phyloP scores from a whole-genome alignment of 2,797 vertebrate genomes.

The Podargus strigoides region DNA sequence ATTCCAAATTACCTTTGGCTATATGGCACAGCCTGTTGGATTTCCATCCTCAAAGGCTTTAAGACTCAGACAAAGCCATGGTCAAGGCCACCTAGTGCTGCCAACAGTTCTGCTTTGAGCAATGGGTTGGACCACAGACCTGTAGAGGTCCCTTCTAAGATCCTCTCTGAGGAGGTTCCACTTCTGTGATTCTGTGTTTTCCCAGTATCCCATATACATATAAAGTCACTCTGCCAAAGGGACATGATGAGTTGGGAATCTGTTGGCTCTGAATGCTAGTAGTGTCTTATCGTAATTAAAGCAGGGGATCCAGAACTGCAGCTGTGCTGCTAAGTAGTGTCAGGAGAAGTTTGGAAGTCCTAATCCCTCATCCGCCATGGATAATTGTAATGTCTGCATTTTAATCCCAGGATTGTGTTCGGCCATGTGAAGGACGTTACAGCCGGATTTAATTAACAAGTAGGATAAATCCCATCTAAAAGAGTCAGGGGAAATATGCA shows the following conservation, averaged over 20 bases:
- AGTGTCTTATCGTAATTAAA: constrained; percentile 14
- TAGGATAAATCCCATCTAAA: constrained; percentile 33
- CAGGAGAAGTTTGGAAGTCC: constrained; percentile 47
- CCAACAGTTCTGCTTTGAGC: not conserved
- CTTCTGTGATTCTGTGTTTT: not conserved
- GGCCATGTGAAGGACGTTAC: constrained; percentile 33
- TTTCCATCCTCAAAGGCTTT: not conserved
- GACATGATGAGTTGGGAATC: not conserved
- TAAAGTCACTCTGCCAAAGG: not conserved
- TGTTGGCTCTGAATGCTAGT: constrained; percentile 1
- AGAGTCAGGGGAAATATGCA: constrained; percentile 8
- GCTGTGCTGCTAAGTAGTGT: constrained; percentile 42
- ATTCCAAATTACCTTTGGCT: not conserved
- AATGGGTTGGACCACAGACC: not conserved
- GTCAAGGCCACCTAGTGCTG: not conserved
- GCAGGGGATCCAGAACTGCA: constrained; percentile 14
- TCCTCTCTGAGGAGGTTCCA: not conserved
- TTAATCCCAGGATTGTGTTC: constrained; percentile 63
- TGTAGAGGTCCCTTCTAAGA: not conserved
- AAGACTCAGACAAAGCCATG: not conserved
- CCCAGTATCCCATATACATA: not conserved
- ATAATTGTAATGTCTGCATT: constrained; percentile 62
- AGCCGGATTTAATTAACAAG: constrained; percentile 53
- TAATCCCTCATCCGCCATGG: constrained; percentile 54
- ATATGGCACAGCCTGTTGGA: not conserved